Evolutionary conservation across 1,140 invertebrate species (phyloP).

Genomic region (Heliothis virescens): DNA sequence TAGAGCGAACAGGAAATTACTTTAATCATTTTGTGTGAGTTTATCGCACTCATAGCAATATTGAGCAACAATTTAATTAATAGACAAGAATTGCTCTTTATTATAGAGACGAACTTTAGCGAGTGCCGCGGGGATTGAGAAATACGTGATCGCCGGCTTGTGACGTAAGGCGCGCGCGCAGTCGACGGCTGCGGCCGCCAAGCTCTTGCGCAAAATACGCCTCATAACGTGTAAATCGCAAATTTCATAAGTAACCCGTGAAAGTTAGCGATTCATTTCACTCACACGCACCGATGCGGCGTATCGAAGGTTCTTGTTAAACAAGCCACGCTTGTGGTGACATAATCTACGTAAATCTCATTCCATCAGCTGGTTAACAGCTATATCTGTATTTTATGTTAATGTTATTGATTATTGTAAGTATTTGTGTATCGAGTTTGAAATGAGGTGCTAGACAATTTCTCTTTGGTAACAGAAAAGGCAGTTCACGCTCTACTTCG

Average conservation of each 20-base stretch:
- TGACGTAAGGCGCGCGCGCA: constrained; percentile 59
- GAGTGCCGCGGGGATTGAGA: constrained; percentile 32
- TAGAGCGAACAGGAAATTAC: constrained; percentile 32
- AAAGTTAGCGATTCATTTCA: constrained; percentile 79
- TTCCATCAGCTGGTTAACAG: constrained; percentile 21
- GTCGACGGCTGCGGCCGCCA: constrained; percentile 13
- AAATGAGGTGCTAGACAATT: neutral
- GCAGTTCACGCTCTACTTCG: neutral
- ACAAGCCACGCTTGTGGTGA: constrained; percentile 50
- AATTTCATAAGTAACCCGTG: constrained; percentile 81
- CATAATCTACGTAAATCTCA: constrained; percentile 43
- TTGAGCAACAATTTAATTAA: constrained; percentile 16
- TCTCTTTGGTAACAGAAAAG: neutral
- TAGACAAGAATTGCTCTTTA: neutral
- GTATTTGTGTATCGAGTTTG: constrained; percentile 5
- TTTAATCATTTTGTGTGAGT: neutral
- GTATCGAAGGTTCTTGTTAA: constrained; percentile 54
- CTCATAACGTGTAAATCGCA: constrained; percentile 74
- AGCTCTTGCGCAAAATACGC: constrained; percentile 69
- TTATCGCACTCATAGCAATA: neutral
- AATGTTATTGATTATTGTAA: constrained; percentile 24
- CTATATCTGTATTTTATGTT: constrained; percentile 22
- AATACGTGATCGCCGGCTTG: constrained; percentile 45
- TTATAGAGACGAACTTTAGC: constrained; percentile 57
- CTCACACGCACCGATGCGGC: constrained; percentile 58